phyloP scores from a whole-genome alignment of 2,888 invertebrate genomes.

The Hydrotaea cyrtoneurina region DNA sequence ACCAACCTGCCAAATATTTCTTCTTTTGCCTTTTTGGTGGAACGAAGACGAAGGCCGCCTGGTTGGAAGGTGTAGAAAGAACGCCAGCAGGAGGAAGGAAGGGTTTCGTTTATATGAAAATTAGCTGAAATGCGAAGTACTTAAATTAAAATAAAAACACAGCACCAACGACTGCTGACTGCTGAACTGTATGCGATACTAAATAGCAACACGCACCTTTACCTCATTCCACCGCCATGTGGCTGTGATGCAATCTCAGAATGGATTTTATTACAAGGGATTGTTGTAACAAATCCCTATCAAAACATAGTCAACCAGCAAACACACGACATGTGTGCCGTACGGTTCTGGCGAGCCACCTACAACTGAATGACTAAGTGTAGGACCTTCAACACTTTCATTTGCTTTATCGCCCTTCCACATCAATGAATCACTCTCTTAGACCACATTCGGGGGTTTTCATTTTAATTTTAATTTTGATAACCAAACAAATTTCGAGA shows the following conservation, averaged over 20 bases:
- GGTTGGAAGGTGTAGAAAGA: slow-evolving; percentile 13
- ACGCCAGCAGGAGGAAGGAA: neutral
- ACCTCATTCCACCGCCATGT: slow-evolving; percentile 16
- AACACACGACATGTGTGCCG: neutral
- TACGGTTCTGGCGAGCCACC: neutral
- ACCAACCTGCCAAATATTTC: neutral
- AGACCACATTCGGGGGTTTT: neutral
- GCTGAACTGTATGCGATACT: slow-evolving; percentile 4
- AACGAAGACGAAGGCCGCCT: neutral
- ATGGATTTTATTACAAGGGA: slow-evolving; percentile 58
- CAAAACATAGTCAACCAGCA: neutral
- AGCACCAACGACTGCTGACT: neutral
- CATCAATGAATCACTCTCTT: neutral
- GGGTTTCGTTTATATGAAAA: slow-evolving; percentile 33
- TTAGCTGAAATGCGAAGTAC: slow-evolving; percentile 34
- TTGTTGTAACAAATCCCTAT: slow-evolving; percentile 16
- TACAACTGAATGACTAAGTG: neutral
- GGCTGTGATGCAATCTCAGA: slow-evolving; percentile 75
- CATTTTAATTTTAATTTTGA: neutral
- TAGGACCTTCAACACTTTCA: neutral
- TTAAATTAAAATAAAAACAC: neutral
- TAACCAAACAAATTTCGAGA: neutral
- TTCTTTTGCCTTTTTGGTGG: neutral
- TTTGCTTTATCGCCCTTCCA: neutral
- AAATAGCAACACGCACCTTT: slow-evolving; percentile 72